Evolutionary conservation across 2,797 vertebrate species (phyloP).

Genomic region (Heliangelus exortis): DNA sequence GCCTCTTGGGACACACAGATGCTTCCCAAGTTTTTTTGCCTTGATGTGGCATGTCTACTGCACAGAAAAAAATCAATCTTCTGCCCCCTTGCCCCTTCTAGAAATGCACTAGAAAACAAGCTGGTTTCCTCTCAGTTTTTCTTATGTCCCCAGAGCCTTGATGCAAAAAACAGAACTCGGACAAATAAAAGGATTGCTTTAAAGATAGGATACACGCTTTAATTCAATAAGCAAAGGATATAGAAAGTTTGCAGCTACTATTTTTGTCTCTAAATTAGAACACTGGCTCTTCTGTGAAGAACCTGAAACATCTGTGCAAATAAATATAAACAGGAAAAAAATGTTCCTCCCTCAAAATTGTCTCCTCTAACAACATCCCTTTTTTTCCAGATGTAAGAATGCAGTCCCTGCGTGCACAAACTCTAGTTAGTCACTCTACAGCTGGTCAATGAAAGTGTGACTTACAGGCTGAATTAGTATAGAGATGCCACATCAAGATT

Average conservation of each 20-base stretch:
- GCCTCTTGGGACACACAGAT: neutral
- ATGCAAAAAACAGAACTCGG: slow-evolving; percentile 16
- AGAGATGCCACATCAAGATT: neutral
- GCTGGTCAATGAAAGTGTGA: neutral
- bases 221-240: neutral
- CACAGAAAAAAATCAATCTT: neutral
- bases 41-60: neutral
- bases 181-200: neutral
- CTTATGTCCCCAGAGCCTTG: neutral
- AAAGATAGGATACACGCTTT: slow-evolving; percentile 3
- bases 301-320: slow-evolving; percentile 33
- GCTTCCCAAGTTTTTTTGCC: neutral
- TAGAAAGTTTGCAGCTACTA: neutral
- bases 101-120: neutral
- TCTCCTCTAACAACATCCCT: neutral
- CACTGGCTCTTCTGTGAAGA: neutral
- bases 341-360: neutral
- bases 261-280: slow-evolving; percentile 15
- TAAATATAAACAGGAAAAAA: neutral
- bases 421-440: neutral
- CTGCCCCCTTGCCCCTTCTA: neutral
- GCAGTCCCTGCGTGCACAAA: neutral
- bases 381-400: neutral
- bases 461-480: neutral
- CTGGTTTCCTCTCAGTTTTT: neutral